Evolutionary conservation across 2,797 vertebrate species (phyloP).

Genomic region (Cirrhinus molitorella): DNA sequence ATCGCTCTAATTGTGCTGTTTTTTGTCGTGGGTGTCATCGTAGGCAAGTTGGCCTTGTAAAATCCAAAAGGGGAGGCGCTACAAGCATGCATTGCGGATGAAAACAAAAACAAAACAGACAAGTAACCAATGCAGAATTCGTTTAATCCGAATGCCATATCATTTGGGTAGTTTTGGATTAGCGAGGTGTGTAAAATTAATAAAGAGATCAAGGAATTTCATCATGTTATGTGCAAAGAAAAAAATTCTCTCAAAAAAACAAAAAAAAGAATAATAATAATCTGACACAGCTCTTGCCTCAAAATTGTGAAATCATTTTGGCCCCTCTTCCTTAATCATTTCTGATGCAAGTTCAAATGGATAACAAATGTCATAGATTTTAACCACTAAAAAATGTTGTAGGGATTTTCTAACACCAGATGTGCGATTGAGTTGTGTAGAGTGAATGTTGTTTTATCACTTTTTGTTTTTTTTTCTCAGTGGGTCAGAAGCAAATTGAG

Average conservation of each 20-base stretch:
- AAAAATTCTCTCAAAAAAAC: constrained; percentile 49
- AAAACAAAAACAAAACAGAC: constrained; percentile 79
- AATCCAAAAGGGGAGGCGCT: constrained; percentile 77
- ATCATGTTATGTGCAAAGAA: constrained; percentile 73
- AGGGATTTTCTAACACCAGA: constrained; percentile 54
- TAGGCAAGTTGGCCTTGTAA: constrained; percentile 98
- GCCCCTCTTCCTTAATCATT: constrained; percentile 66
- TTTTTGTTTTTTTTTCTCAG: not conserved
- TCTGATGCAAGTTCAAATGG: constrained; percentile 49
- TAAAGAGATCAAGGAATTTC: constrained; percentile 60
- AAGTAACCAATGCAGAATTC: constrained; percentile 74
- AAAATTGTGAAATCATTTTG: constrained; percentile 80
- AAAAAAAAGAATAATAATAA: constrained; percentile 68
- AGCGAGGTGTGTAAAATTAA: constrained; percentile 80
- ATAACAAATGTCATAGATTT: constrained; percentile 46
- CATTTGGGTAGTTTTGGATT: constrained; percentile 87
- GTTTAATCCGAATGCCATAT: constrained; percentile 84
- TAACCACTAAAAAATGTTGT: constrained; percentile 42
- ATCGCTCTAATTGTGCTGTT: constrained; percentile 92
- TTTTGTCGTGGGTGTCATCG: constrained; percentile 93
- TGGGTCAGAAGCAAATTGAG: constrained; percentile 29
- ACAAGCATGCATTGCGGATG: constrained; percentile 78
- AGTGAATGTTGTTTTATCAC: constrained; percentile 49
- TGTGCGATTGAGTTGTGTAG: constrained; percentile 40
- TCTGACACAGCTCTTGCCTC: constrained; percentile 93